A percentile compares a stretch with the other conserved stretches of the same genome.
Evolutionary conservation across 1,140 invertebrate species (phyloP).

Genomic region (Cydia splendana): DNA sequence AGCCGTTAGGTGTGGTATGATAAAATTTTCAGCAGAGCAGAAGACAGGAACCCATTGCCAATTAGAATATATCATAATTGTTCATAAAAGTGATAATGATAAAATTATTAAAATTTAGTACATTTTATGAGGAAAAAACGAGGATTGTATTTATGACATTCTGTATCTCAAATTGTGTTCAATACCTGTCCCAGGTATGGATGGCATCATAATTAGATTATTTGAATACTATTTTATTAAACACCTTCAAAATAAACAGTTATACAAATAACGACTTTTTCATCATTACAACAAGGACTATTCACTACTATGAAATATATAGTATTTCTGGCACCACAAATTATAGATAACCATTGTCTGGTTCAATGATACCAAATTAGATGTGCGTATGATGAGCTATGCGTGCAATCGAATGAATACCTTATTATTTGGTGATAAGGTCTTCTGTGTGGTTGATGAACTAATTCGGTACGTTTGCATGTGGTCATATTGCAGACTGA

Average conservation of each 20-base stretch:
- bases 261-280: conserved; percentile 27
- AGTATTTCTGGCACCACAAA: conserved; percentile 44
- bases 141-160: neutral
- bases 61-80: no score
- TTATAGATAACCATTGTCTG: conserved; percentile 68
- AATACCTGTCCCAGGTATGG: conserved; percentile 38
- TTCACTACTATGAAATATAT: conserved; percentile 33
- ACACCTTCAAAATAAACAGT: conserved; percentile 31
- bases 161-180: neutral
- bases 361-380: conserved; percentile 45
- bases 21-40: no score
- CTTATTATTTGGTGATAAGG: conserved; percentile 45
- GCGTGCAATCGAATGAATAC: conserved; percentile 43
- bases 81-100: no score
- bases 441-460: conserved; percentile 36
- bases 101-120: no score
- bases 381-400: conserved; percentile 40
- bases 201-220: conserved; percentile 50
- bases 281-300: conserved; percentile 10
- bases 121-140: no score
- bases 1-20: no score
- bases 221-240: conserved; percentile 41
- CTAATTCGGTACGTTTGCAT: conserved; percentile 42
- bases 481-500: conserved; percentile 56
- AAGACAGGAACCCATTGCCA: no score